A percentile compares a stretch with the other conserved stretches of the same genome.
These are phyloP conservation scores for Pitangus sulphuratus DNA, from an alignment of 2,797 vertebrate genomes.

Conservation along the genomic window DNA sequence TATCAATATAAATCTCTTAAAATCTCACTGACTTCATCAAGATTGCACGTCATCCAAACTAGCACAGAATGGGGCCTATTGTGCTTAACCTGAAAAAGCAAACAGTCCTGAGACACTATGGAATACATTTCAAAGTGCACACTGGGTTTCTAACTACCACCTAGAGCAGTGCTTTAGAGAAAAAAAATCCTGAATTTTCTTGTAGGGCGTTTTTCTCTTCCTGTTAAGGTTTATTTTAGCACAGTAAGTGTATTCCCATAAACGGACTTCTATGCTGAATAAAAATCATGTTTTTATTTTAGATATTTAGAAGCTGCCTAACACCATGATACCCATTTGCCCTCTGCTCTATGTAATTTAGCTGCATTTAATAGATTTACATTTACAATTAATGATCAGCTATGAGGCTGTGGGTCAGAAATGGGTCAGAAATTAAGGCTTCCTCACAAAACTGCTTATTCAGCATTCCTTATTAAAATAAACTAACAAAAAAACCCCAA, in stretches of 20 bases:
- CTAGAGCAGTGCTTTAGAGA: background rate
- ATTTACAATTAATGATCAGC: conserved; percentile 32
- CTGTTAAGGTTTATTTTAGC: conserved; percentile 30
- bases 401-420: background rate
- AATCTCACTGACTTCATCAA: background rate
- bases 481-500: background rate
- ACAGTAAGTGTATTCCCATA: background rate
- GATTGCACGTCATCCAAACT: background rate
- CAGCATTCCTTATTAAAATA: background rate
- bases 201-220: background rate
- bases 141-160: background rate
- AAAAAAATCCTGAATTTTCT: background rate
- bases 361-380: conserved; percentile 45
- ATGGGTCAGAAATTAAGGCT: conserved; percentile 33
- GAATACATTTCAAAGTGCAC: background rate
- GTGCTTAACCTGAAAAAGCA: background rate
- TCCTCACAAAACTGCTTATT: background rate
- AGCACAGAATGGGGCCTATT: background rate
- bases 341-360: background rate
- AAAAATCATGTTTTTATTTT: background rate
- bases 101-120: background rate
- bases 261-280: background rate
- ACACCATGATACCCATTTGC: background rate
- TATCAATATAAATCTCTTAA: background rate
- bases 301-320: background rate